A percentile compares a stretch with the other conserved stretches of the same genome.
These are phyloP conservation scores for Phylloscopus trochilus DNA, from an alignment of 2,113 vertebrate species.

Conservation along the genomic window DNA sequence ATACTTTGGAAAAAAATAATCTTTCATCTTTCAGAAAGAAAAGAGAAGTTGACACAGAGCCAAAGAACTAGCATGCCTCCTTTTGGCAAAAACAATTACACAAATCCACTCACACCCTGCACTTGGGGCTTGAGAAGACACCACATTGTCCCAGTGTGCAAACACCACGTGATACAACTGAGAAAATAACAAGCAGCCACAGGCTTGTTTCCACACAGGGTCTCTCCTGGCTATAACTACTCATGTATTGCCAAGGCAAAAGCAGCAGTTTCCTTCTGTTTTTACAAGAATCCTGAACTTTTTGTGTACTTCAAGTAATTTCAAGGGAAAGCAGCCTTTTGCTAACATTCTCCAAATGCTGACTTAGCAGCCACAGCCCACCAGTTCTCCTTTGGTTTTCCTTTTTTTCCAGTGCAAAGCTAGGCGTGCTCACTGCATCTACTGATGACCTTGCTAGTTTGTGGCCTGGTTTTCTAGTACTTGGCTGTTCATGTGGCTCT, in stretches of 20 bases:
- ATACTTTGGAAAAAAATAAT: background rate
- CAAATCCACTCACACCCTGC: background rate
- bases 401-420: background rate
- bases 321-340: background rate
- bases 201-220: background rate
- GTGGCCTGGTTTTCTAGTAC: background rate
- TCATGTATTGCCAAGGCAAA: background rate
- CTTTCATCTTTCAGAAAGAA: background rate
- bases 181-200: background rate
- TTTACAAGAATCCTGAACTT: background rate
- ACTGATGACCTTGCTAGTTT: background rate
- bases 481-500: background rate
- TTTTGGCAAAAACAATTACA: background rate
- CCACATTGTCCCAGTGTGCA: background rate
- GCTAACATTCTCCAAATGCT: background rate
- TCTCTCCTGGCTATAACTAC: background rate
- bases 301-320: background rate
- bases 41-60: background rate
- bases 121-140: background rate
- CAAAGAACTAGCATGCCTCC: background rate
- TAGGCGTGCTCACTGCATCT: background rate
- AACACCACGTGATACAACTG: background rate
- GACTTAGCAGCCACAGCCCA: slow-evolving; percentile 7
- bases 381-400: slow-evolving; percentile 3
- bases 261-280: background rate